Evolutionary conservation across 2,888 invertebrate species (phyloP).

Genomic region (Zeuzera pyrina): DNA sequence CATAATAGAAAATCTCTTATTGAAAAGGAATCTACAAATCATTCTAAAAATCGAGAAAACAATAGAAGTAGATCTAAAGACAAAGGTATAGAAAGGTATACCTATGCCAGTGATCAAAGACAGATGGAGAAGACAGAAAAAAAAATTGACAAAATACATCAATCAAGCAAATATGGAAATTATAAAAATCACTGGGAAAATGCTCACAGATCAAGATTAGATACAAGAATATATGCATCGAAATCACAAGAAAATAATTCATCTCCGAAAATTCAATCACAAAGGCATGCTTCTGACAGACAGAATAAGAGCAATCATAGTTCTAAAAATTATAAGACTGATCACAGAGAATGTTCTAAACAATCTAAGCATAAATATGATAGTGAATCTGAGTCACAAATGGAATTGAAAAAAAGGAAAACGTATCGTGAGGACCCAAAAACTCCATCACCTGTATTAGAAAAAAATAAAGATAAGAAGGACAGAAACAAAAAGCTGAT

Average conservation of each 20-base stretch:
- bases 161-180: conserved; percentile 1
- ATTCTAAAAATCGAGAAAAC: conserved; percentile 7
- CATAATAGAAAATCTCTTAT: conserved; percentile 8
- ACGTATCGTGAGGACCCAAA: conserved; percentile 13
- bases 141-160: conserved; percentile 7
- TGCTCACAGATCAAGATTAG: conserved; percentile 8
- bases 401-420: conserved; percentile 13
- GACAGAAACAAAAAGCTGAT: conserved; percentile 16
- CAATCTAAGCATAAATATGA: background rate
- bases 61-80: conserved; percentile 16
- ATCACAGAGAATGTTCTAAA: conserved; percentile 6
- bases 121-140: conserved; percentile 10
- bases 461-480: conserved; percentile 10
- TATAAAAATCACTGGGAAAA: conserved; percentile 11
- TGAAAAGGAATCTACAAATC: conserved; percentile 5
- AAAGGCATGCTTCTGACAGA: conserved; percentile 28
- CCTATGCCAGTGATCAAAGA: conserved; percentile 4
- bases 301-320: background rate
- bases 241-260: background rate
- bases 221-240: conserved; percentile 26
- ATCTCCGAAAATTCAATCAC: conserved; percentile 25
- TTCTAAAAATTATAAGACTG: conserved; percentile 10
- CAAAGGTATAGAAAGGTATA: conserved; percentile 17
- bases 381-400: background rate
- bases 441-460: background rate